A percentile compares a stretch with the other conserved stretches of the same genome.
phyloP scores from a whole-genome alignment of 2,797 vertebrate genomes.

The Sebastes alutus region DNA sequence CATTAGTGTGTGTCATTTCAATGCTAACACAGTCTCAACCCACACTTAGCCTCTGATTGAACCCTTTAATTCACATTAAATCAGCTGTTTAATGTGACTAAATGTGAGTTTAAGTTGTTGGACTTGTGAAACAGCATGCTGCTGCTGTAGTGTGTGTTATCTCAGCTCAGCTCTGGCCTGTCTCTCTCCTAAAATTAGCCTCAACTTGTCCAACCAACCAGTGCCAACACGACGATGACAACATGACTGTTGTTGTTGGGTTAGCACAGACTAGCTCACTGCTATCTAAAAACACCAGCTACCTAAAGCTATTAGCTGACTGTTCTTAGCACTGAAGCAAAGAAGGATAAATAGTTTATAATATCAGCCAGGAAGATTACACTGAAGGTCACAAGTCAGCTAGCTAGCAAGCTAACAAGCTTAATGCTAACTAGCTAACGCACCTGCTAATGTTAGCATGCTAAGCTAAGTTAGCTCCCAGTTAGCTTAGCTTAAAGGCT shows the following conservation, averaged over 20 bases:
- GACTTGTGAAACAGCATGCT: background rate
- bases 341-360: slow-evolving; percentile 21
- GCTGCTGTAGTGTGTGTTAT: background rate
- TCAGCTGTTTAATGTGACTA: too few species aligned
- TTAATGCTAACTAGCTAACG: slow-evolving; percentile 67
- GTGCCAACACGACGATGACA: slow-evolving; percentile 71
- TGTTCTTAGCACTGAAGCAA: slow-evolving; percentile 20
- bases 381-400: slow-evolving; percentile 76
- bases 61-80: background rate
- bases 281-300: slow-evolving; percentile 51
- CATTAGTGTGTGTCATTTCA: slow-evolving; percentile 20
- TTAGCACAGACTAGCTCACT: slow-evolving; percentile 25
- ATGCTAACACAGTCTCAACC: background rate
- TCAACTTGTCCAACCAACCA: slow-evolving; percentile 40
- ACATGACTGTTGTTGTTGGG: slow-evolving; percentile 46
- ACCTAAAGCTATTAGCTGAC: background rate
- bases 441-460: slow-evolving; percentile 55
- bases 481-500: too few species aligned
- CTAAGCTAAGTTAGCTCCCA: background rate
- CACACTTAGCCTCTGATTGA: background rate
- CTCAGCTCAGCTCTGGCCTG: too few species aligned
- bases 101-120: background rate
- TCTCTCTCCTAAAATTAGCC: slow-evolving; percentile 39
- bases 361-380: slow-evolving; percentile 31
- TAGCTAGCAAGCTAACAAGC: slow-evolving; percentile 19